phyloP scores from a whole-genome alignment of 2,888 invertebrate species.

The Formica aserva region DNA sequence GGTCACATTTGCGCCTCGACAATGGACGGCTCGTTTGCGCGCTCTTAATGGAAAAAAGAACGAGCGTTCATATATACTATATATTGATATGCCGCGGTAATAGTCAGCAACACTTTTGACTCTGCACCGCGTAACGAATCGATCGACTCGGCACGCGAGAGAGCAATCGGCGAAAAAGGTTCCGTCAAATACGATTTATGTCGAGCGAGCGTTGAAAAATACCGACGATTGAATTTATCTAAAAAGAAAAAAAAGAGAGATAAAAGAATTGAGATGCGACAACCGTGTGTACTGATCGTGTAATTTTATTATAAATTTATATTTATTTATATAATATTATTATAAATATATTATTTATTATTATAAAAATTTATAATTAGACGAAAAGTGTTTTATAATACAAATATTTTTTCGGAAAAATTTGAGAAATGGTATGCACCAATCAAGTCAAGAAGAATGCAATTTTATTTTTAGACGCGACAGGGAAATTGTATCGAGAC shows the following conservation, averaged over 20 bases:
- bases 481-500: no score
- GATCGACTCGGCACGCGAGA: conserved; percentile 2
- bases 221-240: neutral
- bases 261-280: no score
- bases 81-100: conserved; percentile 49
- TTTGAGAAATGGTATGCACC: neutral
- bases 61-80: neutral
- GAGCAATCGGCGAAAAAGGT: conserved; percentile 1
- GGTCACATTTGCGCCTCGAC: conserved; percentile 56
- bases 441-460: conserved; percentile 11
- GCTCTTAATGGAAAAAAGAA: conserved; percentile 6
- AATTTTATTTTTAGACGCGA: neutral
- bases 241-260: neutral
- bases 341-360: no score
- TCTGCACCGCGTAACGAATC: conserved; percentile 16
- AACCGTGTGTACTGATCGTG: no score
- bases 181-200: neutral
- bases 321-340: no score
- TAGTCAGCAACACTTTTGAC: conserved; percentile 32
- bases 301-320: neutral
- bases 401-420: neutral
- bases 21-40: neutral
- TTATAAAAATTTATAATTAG: neutral
- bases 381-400: neutral
- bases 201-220: neutral